Percentiles rank a stretch among this genome's conserved stretches.
These are phyloP conservation scores for Cuniculus paca DNA, from an alignment of 2,797 vertebrate genomes.

Conservation along the genomic window DNA sequence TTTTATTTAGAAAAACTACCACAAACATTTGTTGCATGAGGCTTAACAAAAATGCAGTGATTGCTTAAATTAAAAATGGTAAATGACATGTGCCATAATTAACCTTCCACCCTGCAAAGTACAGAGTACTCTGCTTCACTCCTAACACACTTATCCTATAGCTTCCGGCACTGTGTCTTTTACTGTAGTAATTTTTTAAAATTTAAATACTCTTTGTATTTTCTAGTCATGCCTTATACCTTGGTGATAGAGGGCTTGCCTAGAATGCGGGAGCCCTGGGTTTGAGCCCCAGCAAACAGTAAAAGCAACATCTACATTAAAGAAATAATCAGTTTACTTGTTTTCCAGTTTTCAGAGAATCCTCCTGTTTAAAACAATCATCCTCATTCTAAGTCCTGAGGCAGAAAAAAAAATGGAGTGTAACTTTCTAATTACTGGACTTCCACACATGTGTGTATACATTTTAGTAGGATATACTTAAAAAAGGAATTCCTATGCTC, in stretches of 20 bases:
- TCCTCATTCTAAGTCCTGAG: not conserved
- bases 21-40: not conserved
- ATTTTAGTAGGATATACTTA: slow-evolving; percentile 16
- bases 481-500: not conserved
- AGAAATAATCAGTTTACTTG: not conserved
- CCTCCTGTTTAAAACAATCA: not conserved
- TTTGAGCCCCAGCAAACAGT: not conserved
- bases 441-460: not conserved
- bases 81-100: not conserved
- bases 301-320: not conserved
- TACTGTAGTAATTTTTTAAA: not conserved
- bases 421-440: not conserved
- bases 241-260: not conserved
- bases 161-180: not conserved
- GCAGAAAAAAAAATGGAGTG: not conserved
- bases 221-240: not conserved
- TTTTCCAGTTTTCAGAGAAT: slow-evolving; percentile 36
- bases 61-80: not conserved
- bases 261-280: no score
- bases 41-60: not conserved
- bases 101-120: not conserved
- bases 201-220: not conserved
- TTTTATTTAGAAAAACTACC: not conserved
- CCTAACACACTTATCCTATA: not conserved
- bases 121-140: not conserved